Percentiles rank a stretch among this genome's conserved stretches.
Evolutionary conservation across 2,113 vertebrate genomes (phyloP).

Genomic region (Dissostichus mawsoni): DNA sequence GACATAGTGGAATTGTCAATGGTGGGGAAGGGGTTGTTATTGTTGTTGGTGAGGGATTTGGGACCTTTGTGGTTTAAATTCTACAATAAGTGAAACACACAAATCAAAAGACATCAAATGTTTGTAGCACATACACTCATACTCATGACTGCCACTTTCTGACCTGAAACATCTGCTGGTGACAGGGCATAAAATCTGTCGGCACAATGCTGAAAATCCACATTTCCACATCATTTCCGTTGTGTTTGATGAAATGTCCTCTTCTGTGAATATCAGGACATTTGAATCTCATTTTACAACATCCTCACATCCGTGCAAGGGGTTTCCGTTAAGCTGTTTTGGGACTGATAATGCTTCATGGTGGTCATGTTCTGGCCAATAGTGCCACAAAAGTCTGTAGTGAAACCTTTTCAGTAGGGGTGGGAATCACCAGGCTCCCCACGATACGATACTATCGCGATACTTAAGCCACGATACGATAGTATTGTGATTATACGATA

Average conservation of each 20-base stretch:
- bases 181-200: slow-evolving; percentile 60
- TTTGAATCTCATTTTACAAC: slow-evolving; percentile 7
- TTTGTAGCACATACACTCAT: neutral
- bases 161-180: slow-evolving; percentile 82
- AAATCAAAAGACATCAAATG: too few relatives aligned
- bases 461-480: too few relatives aligned
- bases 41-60: too few relatives aligned
- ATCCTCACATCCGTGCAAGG: slow-evolving; percentile 9
- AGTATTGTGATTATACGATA: too few relatives aligned
- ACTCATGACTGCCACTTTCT: slow-evolving; percentile 8
- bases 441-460: too few relatives aligned
- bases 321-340: slow-evolving; percentile 9
- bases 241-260: slow-evolving; percentile 2
- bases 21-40: too few relatives aligned
- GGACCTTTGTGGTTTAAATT: too few relatives aligned
- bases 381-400: neutral
- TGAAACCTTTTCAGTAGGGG: too few relatives aligned
- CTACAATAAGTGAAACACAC: too few relatives aligned
- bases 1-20: too few relatives aligned
- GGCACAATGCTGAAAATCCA: neutral
- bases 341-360: neutral
- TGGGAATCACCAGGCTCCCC: too few relatives aligned
- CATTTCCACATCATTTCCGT: neutral
- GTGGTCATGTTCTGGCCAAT: slow-evolving; percentile 39
- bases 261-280: slow-evolving; percentile 2